A percentile compares a stretch with the other conserved stretches of the same genome.
These are phyloP conservation scores for Deilephila elpenor DNA, from an alignment of 2,888 invertebrate species.

Conservation along the genomic window DNA sequence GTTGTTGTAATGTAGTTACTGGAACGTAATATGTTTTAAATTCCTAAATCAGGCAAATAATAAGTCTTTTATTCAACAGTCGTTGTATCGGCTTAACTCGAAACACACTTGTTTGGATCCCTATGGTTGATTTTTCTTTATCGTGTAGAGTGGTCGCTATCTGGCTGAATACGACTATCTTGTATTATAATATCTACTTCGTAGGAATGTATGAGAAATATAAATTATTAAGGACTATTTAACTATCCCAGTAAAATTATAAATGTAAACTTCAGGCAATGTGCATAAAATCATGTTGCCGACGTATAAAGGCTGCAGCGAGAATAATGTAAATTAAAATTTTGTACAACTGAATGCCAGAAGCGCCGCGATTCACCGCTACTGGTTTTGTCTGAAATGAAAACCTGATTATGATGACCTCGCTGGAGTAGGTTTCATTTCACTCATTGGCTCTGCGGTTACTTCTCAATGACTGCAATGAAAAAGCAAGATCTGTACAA, in stretches of 20 bases:
- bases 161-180: too few species aligned
- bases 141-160: too few species aligned
- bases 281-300: neutral
- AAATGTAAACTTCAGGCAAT: neutral
- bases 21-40: too few species aligned
- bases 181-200: too few species aligned
- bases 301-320: neutral
- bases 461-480: neutral
- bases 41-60: too few species aligned
- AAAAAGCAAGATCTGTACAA: slow-evolving; percentile 4
- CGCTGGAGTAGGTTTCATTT: neutral
- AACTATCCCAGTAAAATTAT: neutral
- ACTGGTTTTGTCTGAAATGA: neutral
- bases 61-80: too few species aligned
- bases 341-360: neutral
- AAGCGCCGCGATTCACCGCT: neutral
- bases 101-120: too few species aligned
- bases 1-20: too few species aligned
- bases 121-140: too few species aligned
- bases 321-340: neutral
- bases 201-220: too few species aligned
- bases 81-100: too few species aligned
- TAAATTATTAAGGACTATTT: too few species aligned
- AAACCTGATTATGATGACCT: slow-evolving; percentile 23
- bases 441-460: slow-evolving; percentile 18